These are phyloP conservation scores for Polydrusus tereticollis DNA, from an alignment of 2,888 invertebrate genomes.

Conservation along the genomic window DNA sequence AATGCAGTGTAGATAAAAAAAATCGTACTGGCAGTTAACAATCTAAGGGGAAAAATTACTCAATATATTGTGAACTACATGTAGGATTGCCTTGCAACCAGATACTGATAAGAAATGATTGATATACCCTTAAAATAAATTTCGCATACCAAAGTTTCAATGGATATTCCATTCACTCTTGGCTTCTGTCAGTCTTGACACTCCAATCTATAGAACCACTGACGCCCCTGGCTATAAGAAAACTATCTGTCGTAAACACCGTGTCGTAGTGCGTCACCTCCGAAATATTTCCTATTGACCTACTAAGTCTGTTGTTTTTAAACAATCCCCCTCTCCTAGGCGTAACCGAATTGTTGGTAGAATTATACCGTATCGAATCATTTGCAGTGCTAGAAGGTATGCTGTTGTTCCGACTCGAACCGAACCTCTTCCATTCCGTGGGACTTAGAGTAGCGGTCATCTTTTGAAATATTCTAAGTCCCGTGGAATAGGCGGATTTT, in stretches of 20 bases:
- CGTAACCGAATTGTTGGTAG: conserved; percentile 61
- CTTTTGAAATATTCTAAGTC: conserved; percentile 62
- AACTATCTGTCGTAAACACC: conserved; percentile 68
- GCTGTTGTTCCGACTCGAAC: conserved; percentile 63
- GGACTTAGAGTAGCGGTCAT: conserved; percentile 62
- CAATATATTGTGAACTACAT: no score
- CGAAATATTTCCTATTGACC: conserved; percentile 66
- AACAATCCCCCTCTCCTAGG: conserved; percentile 50
- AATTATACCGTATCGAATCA: neutral
- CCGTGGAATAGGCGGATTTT: conserved; percentile 43
- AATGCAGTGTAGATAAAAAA: no score
- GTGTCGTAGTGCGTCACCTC: conserved; percentile 69
- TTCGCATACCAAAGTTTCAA: neutral
- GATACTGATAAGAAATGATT: no score
- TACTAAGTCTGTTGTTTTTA: conserved; percentile 63
- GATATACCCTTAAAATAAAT: neutral
- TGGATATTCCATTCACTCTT: neutral
- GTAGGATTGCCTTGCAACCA: no score
- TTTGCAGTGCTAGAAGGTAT: conserved; percentile 57
- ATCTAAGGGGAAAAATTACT: no score
- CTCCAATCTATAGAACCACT: conserved; percentile 57
- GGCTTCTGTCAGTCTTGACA: conserved; percentile 33
- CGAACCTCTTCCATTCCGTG: conserved; percentile 60
- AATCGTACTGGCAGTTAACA: neutral
- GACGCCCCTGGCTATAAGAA: conserved; percentile 65